Evolutionary conservation across 2,888 invertebrate genomes (phyloP).

Genomic region (Octonoba sinensis): DNA sequence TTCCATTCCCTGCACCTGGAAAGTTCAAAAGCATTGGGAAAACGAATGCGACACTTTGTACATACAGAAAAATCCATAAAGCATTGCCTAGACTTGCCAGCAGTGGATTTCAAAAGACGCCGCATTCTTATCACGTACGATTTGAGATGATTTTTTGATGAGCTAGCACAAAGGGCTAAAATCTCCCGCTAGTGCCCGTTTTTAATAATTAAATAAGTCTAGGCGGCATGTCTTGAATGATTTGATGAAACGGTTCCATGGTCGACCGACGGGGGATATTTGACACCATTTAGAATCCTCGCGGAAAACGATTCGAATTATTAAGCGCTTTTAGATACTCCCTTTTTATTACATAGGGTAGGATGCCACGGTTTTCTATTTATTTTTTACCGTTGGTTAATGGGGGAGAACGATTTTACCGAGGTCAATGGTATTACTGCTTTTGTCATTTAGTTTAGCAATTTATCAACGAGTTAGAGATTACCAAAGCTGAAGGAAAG

Average conservation of each 20-base stretch:
- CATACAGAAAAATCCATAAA: conserved; percentile 1
- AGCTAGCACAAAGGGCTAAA: conserved; percentile 34
- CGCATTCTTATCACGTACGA: conserved; percentile 31
- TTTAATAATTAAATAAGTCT: conserved; percentile 50
- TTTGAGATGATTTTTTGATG: conserved; percentile 43
- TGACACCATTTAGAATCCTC: conserved; percentile 25
- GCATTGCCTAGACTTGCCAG: not conserved
- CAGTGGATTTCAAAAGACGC: not conserved
- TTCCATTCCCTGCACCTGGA: too few relatives aligned
- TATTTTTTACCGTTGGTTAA: too few relatives aligned
- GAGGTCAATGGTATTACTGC: too few relatives aligned
- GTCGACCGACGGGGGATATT: conserved; percentile 38
- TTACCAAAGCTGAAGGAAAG: too few relatives aligned
- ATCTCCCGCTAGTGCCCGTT: conserved; percentile 6
- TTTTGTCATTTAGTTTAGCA: too few relatives aligned
- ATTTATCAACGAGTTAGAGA: too few relatives aligned
- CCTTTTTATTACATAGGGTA: not conserved
- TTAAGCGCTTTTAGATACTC: conserved; percentile 16
- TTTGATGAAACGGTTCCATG: conserved; percentile 53
- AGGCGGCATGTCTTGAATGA: conserved; percentile 41
- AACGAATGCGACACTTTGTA: not conserved
- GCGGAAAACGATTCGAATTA: conserved; percentile 40
- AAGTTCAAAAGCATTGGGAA: not conserved
- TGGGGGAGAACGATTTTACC: too few relatives aligned
- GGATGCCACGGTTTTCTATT: too few relatives aligned